Percentiles rank a stretch among this genome's conserved stretches.
Conservation (phyloP, 2,113 vertebrate genomes). For the Vimba vimba region DNA sequence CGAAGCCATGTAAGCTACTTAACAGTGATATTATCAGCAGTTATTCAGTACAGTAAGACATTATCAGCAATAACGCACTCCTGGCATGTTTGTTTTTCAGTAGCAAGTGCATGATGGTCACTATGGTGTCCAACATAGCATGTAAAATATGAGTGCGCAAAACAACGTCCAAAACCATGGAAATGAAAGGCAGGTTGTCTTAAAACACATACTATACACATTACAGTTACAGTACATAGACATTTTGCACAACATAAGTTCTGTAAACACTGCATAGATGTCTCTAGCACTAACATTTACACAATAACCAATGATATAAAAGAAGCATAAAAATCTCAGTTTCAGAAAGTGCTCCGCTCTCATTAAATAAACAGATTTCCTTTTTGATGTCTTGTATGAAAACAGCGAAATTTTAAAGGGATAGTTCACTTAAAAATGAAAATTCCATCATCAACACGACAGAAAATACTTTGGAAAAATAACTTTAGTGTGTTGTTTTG, state of each 20-base stretch:
- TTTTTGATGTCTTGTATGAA: not conserved
- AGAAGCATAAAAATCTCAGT: slow-evolving; percentile 67
- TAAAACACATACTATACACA: slow-evolving; percentile 63
- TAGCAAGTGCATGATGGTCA: slow-evolving; percentile 21
- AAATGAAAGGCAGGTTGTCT: slow-evolving; percentile 61
- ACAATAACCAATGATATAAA: slow-evolving; percentile 71
- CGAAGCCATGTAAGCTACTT: slow-evolving; percentile 25
- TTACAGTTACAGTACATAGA: slow-evolving; percentile 64
- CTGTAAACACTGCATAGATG: slow-evolving; percentile 75
- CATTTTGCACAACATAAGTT: slow-evolving; percentile 68
- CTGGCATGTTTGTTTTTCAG: slow-evolving; percentile 33
- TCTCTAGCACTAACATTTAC: slow-evolving; percentile 70
- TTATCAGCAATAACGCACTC: slow-evolving; percentile 3
- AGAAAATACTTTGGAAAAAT: not conserved
- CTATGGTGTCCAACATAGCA: not conserved
- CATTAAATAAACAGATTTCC: slow-evolving; percentile 43
- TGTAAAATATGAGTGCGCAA: slow-evolving; percentile 54
- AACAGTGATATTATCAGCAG: not conserved
- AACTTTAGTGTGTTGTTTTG: not conserved
- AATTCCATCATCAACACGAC: not conserved
- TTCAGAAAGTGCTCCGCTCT: slow-evolving; percentile 41
- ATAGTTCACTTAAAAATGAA: not conserved
- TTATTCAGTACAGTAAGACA: not conserved
- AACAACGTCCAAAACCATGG: slow-evolving; percentile 62
- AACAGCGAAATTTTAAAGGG: not conserved